phyloP scores from a whole-genome alignment of 2,797 vertebrate genomes.

The Nothura maculosa region DNA sequence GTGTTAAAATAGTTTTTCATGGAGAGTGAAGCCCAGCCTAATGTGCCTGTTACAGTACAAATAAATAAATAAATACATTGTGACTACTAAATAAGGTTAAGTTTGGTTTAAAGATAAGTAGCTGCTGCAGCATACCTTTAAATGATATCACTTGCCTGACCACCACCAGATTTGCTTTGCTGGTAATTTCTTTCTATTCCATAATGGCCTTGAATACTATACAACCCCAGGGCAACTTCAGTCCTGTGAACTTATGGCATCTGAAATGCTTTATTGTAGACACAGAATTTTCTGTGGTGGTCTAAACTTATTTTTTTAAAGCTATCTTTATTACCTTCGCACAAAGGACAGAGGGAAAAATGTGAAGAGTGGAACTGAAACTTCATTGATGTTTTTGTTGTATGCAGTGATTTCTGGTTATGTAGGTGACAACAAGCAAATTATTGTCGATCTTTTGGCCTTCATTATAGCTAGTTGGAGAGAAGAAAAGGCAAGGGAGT shows the following conservation, averaged over 20 bases:
- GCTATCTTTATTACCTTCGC: neutral
- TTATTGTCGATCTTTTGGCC: neutral
- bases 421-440: neutral
- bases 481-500: neutral
- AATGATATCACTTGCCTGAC: neutral
- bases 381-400: neutral
- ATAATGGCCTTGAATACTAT: neutral
- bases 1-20: conserved; percentile 53
- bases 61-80: neutral
- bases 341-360: neutral
- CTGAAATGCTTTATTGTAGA: neutral
- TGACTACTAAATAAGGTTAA: neutral
- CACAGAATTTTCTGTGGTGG: neutral
- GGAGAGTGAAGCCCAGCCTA: neutral
- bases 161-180: neutral
- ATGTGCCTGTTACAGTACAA: neutral
- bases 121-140: neutral
- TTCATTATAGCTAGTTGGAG: neutral
- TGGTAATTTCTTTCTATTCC: neutral
- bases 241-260: neutral
- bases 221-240: neutral
- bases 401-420: neutral
- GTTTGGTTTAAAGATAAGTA: neutral
- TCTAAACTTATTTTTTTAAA: neutral
- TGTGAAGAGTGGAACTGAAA: neutral